A percentile compares a stretch with the other conserved stretches of the same genome.
Conservation (phyloP, 1,140 invertebrate species). For the Papilio xuthus region DNA sequence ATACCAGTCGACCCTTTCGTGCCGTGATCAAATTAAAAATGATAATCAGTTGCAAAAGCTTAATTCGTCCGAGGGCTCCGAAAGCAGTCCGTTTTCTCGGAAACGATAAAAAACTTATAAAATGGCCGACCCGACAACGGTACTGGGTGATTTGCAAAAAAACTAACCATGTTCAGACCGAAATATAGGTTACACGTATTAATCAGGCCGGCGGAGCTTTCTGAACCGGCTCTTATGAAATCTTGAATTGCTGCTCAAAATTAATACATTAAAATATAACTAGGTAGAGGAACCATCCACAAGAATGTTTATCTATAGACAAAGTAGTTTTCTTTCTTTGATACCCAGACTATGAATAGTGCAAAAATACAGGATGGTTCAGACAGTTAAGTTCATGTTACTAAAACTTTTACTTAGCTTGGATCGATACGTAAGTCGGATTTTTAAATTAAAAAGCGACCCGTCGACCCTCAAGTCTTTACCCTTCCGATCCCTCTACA, state of each 20-base stretch:
- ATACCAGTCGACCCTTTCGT: constrained; percentile 46
- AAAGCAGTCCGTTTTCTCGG: constrained; percentile 56
- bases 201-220: constrained; percentile 45
- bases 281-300: not conserved
- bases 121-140: constrained; percentile 54
- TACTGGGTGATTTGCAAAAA: constrained; percentile 58
- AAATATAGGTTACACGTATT: constrained; percentile 54
- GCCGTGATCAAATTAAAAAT: constrained; percentile 66
- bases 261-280: not conserved
- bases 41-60: constrained; percentile 65
- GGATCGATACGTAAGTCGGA: constrained; percentile 50
- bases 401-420: constrained; percentile 25
- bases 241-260: constrained; percentile 24
- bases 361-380: not conserved
- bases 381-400: not conserved
- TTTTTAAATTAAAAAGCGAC: constrained; percentile 52
- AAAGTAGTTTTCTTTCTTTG: not conserved
- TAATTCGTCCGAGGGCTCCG: constrained; percentile 53
- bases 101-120: constrained; percentile 59
- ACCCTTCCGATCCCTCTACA: constrained; percentile 64
- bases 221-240: constrained; percentile 39
- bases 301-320: not conserved
- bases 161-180: constrained; percentile 47
- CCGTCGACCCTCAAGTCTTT: constrained; percentile 57
- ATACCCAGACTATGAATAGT: not conserved